Percentiles rank a stretch among this genome's conserved stretches.
phyloP scores from a whole-genome alignment of 2,113 vertebrate genomes.

The Mormoops blainvillei region DNA sequence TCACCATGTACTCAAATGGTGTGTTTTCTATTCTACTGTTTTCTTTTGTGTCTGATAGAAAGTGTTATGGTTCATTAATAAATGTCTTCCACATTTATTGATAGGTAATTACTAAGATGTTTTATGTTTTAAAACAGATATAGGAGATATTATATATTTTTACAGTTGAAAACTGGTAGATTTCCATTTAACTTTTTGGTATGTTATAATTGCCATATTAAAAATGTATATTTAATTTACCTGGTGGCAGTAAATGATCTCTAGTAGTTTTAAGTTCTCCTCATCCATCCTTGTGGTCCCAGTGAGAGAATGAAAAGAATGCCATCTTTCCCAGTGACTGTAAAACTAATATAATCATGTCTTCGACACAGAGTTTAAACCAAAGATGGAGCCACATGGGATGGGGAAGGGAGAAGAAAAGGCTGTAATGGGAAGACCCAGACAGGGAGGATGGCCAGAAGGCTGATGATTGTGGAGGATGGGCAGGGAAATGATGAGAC shows the following conservation, averaged over 20 bases:
- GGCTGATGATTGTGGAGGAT: not conserved
- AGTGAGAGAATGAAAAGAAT: not conserved
- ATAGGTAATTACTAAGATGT: not conserved
- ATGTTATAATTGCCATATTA: not conserved
- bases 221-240: not conserved
- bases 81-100: not conserved
- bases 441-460: rapidly evolving
- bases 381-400: not conserved
- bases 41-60: not conserved
- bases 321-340: not conserved
- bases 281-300: not conserved
- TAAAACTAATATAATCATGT: not conserved
- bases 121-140: not conserved
- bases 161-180: not conserved
- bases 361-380: not conserved
- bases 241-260: not conserved
- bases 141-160: not conserved
- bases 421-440: not conserved
- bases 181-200: not conserved
- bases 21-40: not conserved
- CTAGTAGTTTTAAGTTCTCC: not conserved
- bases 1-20: not conserved
- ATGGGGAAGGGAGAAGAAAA: not conserved
- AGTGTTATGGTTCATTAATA: not conserved
- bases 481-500: not conserved